Conservation (phyloP, 2,113 vertebrate species). For the Anoplopoma fimbria region DNA sequence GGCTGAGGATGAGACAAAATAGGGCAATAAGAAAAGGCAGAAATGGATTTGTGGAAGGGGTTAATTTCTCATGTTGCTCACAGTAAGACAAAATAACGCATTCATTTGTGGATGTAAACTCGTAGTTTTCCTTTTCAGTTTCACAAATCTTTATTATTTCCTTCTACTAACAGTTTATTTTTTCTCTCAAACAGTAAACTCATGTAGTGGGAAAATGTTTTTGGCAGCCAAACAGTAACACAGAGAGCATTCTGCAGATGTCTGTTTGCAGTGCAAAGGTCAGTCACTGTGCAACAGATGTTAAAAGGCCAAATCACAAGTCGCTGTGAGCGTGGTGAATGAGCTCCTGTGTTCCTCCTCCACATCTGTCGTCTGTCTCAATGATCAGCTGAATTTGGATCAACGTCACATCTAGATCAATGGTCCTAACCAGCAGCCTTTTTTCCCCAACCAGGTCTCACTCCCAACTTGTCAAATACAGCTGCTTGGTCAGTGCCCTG, state of each 20-base stretch:
- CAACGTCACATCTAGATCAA: not conserved
- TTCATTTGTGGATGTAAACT: not conserved
- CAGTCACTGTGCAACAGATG: constrained; percentile 54
- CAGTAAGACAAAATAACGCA: not conserved
- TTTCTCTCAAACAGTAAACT: not conserved
- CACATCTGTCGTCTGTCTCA: constrained; percentile 19
- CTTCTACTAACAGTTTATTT: not conserved
- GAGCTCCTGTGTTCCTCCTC: constrained; percentile 42
- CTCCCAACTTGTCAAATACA: not conserved
- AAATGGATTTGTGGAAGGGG: not conserved
- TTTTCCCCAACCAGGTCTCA: not conserved
- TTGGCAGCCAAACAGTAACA: constrained; percentile 20
- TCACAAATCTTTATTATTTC: not conserved
- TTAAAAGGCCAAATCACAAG: constrained; percentile 65
- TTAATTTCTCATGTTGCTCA: not conserved
- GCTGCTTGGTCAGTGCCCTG: not conserved
- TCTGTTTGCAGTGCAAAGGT: constrained; percentile 54
- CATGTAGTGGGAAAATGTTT: not conserved
- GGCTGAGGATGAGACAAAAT: not conserved
- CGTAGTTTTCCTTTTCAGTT: not conserved
- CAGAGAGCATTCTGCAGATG: constrained; percentile 16
- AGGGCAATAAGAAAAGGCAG: constrained; percentile 22
- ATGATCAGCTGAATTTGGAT: constrained; percentile 16
- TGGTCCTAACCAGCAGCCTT: not conserved
- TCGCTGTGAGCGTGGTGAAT: constrained; percentile 50